Conservation (phyloP, 1,140 invertebrate genomes). For the Drosophila sp. region DNA sequence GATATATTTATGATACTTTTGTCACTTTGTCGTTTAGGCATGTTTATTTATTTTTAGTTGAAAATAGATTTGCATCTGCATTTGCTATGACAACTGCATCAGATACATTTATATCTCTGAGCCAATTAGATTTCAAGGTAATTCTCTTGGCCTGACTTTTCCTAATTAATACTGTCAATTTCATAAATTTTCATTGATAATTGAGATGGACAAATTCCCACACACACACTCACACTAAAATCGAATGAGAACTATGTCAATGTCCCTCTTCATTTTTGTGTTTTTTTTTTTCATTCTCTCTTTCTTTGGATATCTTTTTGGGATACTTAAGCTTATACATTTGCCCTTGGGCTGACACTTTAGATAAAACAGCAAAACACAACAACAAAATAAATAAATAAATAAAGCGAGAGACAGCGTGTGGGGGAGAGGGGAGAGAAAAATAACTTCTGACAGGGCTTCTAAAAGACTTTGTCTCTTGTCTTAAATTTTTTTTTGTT, state of each 20-base stretch:
- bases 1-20: too few species aligned
- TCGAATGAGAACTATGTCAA: slow-evolving; percentile 71
- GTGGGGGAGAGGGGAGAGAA: not conserved
- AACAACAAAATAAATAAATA: slow-evolving; percentile 7
- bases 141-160: not conserved
- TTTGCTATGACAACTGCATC: too few species aligned
- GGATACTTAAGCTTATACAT: slow-evolving; percentile 50
- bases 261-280: slow-evolving; percentile 36
- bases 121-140: too few species aligned
- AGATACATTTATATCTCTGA: too few species aligned
- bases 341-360: slow-evolving; percentile 70
- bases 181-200: slow-evolving; percentile 3
- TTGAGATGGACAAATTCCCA: slow-evolving; percentile 2
- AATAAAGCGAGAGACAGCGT: not conserved
- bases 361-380: slow-evolving; percentile 25
- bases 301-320: slow-evolving; percentile 27
- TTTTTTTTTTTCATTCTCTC: slow-evolving; percentile 23
- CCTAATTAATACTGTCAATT: slow-evolving; percentile 8
- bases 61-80: too few species aligned
- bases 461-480: slow-evolving; percentile 5
- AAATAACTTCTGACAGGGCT: slow-evolving; percentile 47
- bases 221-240: slow-evolving; percentile 35
- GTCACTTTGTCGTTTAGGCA: too few species aligned
- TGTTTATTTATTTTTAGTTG: too few species aligned
- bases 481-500: not conserved